phyloP scores from a whole-genome alignment of 2,113 vertebrate genomes.

The Cathartes aura region DNA sequence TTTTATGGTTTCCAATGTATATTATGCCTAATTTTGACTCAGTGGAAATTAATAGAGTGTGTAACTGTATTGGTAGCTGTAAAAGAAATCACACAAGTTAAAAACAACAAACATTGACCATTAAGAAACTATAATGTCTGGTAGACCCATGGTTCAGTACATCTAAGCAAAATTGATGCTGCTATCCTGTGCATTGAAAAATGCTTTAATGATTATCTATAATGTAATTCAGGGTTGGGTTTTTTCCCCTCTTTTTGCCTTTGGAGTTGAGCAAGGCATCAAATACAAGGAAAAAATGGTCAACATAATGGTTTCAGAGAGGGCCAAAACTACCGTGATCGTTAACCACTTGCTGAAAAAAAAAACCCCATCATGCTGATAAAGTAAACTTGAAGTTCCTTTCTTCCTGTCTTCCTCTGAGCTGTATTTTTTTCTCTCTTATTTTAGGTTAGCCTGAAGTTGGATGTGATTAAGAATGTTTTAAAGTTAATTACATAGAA shows the following conservation, averaged over 20 bases:
- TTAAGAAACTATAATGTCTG: background rate
- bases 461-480: background rate
- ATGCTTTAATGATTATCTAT: background rate
- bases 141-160: background rate
- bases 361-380: background rate
- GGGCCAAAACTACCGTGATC: background rate
- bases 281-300: background rate
- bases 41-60: background rate
- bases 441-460: background rate
- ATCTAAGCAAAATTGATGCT: background rate
- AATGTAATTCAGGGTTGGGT: background rate
- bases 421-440: background rate
- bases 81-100: background rate
- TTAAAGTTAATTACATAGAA: background rate
- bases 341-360: background rate
- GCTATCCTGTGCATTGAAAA: background rate
- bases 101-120: background rate
- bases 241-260: background rate
- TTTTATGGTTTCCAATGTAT: background rate
- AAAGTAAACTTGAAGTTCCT: background rate
- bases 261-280: background rate
- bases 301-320: background rate
- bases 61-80: background rate
- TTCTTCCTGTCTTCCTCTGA: background rate
- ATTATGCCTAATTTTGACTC: background rate